These are phyloP conservation scores for Globodera rostochiensis DNA, from an alignment of 1,140 invertebrate species.

Conservation along the genomic window DNA sequence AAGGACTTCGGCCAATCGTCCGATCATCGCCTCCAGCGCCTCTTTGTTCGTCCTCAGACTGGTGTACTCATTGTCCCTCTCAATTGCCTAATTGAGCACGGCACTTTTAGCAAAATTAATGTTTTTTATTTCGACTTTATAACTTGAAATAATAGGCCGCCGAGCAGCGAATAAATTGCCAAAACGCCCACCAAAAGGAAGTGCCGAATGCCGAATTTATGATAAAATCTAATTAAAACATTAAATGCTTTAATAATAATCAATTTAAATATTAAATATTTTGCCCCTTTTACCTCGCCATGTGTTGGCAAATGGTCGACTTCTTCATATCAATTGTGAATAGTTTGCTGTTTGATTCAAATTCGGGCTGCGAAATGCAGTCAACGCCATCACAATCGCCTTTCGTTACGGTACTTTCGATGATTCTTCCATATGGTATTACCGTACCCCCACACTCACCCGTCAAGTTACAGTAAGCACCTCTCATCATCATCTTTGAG, in stretches of 20 bases:
- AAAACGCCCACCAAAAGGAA: conserved; percentile 35
- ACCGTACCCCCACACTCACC: too few relatives aligned
- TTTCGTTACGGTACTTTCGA: too few relatives aligned
- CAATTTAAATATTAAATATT: background rate
- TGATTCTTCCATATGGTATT: too few relatives aligned
- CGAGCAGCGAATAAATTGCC: conserved; percentile 32
- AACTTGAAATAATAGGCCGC: conserved; percentile 39
- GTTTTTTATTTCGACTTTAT: background rate
- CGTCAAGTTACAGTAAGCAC: too few relatives aligned
- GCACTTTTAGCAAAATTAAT: background rate
- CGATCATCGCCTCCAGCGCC: conserved; percentile 32
- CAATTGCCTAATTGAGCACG: conserved; percentile 30
- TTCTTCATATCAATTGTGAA: conserved; percentile 19
- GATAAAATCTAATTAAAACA: conserved; percentile 29
- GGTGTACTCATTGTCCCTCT: conserved; percentile 36
- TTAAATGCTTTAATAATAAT: conserved; percentile 2
- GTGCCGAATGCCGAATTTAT: conserved; percentile 48
- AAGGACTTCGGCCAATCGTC: conserved; percentile 25
- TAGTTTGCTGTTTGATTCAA: background rate
- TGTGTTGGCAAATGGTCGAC: conserved; percentile 37
- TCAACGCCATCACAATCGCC: too few relatives aligned
- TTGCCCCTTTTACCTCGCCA: conserved; percentile 23
- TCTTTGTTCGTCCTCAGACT: conserved; percentile 34
- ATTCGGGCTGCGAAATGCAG: background rate
- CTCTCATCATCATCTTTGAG: too few relatives aligned